Conservation (phyloP, 1,140 invertebrate species). For the Amphibalanus amphitrite region DNA sequence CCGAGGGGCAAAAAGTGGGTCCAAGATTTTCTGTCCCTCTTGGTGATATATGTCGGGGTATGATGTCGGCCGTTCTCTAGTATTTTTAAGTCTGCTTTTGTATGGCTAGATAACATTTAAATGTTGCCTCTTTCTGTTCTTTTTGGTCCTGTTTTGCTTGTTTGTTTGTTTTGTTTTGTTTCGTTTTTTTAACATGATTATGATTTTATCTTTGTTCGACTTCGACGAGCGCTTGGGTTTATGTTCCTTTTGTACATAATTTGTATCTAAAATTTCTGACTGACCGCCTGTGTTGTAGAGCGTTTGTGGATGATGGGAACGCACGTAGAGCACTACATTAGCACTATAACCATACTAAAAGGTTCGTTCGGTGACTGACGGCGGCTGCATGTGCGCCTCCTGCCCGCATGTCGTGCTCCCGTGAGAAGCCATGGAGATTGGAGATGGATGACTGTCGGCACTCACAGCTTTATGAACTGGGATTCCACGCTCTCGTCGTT, state of each 20-base stretch:
- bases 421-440: too few species aligned
- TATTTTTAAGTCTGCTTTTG: too few species aligned
- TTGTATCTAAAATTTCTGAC: background rate
- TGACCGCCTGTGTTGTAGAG: conserved; percentile 12
- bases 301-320: conserved; percentile 13
- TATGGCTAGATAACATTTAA: too few species aligned
- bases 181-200: background rate
- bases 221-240: too few species aligned
- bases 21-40: too few species aligned
- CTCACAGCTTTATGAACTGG: too few species aligned
- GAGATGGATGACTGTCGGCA: too few species aligned
- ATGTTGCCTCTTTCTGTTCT: too few species aligned
- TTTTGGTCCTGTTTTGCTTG: background rate
- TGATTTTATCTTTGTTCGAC: background rate
- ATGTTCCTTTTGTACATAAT: background rate
- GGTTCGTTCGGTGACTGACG: conserved; percentile 2
- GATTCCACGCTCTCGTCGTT: too few species aligned
- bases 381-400: background rate
- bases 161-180: background rate
- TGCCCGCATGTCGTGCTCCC: background rate
- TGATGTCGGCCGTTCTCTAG: too few species aligned
- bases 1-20: too few species aligned
- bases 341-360: conserved; percentile 13
- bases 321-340: conserved; percentile 15
- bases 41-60: too few species aligned